phyloP scores from a whole-genome alignment of 2,888 invertebrate genomes.

The Theristus sp. region DNA sequence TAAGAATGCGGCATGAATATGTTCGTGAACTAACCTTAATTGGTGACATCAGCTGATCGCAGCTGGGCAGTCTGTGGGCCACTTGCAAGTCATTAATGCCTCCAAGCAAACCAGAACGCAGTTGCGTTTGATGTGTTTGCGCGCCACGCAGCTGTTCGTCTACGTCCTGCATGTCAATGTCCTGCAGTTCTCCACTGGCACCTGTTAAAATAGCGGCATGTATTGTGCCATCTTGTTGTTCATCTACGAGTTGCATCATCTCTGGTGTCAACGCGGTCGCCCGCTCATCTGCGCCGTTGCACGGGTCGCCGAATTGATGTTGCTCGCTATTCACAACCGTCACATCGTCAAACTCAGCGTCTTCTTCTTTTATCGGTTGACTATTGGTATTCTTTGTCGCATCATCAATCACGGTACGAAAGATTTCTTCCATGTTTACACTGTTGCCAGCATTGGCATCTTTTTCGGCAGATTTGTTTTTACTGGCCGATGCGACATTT shows the following conservation, averaged over 20 bases:
- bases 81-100: not conserved
- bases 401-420: conserved; percentile 19
- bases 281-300: not conserved
- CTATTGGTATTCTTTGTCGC: conserved; percentile 7
- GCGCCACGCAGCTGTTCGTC: no score
- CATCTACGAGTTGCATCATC: no score
- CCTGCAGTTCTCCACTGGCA: no score
- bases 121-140: no score
- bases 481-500: not conserved
- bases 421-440: conserved; percentile 25
- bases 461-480: not conserved
- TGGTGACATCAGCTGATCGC: not conserved
- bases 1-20: not conserved
- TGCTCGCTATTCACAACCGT: not conserved
- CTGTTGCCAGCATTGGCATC: not conserved
- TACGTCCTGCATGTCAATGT: no score
- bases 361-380: no score
- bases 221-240: no score
- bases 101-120: not conserved
- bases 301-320: not conserved
- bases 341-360: no score
- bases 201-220: no score
- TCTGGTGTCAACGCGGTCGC: no score
- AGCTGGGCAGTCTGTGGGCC: not conserved
- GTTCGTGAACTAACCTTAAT: not conserved